phyloP scores from a whole-genome alignment of 2,888 invertebrate species.

The Pollenia amentaria region DNA sequence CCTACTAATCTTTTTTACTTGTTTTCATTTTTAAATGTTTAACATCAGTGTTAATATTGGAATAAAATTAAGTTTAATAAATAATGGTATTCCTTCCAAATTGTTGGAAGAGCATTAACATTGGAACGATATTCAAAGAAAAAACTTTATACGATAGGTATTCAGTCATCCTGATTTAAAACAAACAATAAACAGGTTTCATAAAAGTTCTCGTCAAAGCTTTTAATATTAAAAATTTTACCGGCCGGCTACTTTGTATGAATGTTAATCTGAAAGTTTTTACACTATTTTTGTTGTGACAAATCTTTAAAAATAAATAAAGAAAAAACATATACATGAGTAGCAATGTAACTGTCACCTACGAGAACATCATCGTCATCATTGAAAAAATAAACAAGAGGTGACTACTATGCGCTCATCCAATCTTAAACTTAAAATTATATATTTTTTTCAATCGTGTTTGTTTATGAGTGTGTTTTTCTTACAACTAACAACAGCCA shows the following conservation, averaged over 20 bases:
- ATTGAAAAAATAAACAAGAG: constrained; percentile 21
- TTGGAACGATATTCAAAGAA: too few relatives aligned
- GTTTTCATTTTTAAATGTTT: too few relatives aligned
- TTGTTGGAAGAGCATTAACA: too few relatives aligned
- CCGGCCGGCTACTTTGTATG: constrained; percentile 22
- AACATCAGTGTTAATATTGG: too few relatives aligned
- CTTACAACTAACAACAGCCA: constrained; percentile 5
- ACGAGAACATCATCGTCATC: constrained; percentile 34
- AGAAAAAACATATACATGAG: not conserved
- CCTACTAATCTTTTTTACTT: too few relatives aligned
- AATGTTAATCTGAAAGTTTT: not conserved
- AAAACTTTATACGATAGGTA: not conserved
- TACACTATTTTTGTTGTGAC: constrained; percentile 15
- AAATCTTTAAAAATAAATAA: not conserved
- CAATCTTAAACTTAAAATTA: not conserved
- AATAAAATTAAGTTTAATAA: too few relatives aligned
- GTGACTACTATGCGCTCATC: constrained; percentile 12
- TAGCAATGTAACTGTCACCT: constrained; percentile 10
- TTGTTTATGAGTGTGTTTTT: not conserved
- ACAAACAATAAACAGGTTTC: not conserved
- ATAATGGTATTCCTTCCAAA: too few relatives aligned
- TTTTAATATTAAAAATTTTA: constrained; percentile 11
- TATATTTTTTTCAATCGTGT: not conserved
- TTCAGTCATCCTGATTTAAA: not conserved
- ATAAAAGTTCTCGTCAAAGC: constrained; percentile 8